A percentile compares a stretch with the other conserved stretches of the same genome.
Conservation (phyloP, 2,113 vertebrate genomes). For the Nanorana parkeri region DNA sequence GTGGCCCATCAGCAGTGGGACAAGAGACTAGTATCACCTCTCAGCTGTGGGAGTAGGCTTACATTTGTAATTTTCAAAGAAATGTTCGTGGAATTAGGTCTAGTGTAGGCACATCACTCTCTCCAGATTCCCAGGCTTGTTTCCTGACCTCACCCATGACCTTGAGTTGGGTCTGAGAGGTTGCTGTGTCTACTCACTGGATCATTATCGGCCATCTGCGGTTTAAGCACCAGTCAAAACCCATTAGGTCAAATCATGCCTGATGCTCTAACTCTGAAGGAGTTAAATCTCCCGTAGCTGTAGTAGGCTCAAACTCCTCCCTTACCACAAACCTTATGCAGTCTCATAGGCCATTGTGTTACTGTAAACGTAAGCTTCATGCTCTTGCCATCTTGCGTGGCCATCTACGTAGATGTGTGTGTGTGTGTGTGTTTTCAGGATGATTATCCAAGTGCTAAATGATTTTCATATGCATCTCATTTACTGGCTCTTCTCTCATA, state of each 20-base stretch:
- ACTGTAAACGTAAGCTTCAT: no score
- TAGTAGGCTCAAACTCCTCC: slow-evolving; percentile 1
- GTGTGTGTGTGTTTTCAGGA: no score
- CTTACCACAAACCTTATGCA: not conserved
- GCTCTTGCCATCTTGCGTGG: no score
- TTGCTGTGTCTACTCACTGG: slow-evolving; percentile 29
- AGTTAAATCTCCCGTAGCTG: slow-evolving; percentile 34
- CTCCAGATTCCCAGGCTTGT: not conserved
- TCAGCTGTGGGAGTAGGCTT: no score
- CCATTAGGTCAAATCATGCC: slow-evolving; percentile 53
- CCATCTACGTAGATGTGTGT: no score
- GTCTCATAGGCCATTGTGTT: not conserved
- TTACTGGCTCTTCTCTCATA: no score
- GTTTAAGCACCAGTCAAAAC: slow-evolving; percentile 51
- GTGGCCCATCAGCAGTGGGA: not conserved
- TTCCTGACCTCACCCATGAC: slow-evolving; percentile 44
- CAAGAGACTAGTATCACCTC: not conserved
- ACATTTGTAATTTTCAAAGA: no score
- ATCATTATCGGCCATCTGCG: slow-evolving; percentile 53
- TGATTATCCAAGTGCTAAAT: no score
- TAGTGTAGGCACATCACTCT: not conserved
- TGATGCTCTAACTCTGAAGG: slow-evolving; percentile 33
- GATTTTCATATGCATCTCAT: no score
- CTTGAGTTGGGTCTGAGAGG: slow-evolving; percentile 36
- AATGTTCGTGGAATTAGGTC: not conserved